These are phyloP conservation scores for Cavia aperea DNA, from an alignment of 2,113 vertebrate species.

Conservation along the genomic window DNA sequence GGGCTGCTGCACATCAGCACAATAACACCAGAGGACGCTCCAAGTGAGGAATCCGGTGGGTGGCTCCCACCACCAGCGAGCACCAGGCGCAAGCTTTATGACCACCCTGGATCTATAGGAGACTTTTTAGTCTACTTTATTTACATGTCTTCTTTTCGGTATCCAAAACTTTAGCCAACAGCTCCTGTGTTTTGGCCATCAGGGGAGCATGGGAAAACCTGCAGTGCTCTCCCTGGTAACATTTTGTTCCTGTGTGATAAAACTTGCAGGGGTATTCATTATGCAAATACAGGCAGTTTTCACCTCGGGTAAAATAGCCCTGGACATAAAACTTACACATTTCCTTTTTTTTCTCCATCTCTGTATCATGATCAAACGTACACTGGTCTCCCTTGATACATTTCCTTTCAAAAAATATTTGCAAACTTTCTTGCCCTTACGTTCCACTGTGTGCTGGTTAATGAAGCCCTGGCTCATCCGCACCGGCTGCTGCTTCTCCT, in stretches of 20 bases:
- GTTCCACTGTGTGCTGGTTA: constrained; percentile 94
- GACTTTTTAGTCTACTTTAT: constrained; percentile 36
- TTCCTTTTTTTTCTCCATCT: constrained; percentile 66
- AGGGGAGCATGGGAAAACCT: constrained; percentile 95
- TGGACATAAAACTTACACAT: constrained; percentile 70
- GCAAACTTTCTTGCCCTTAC: constrained; percentile 94
- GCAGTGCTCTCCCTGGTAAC: constrained; percentile 96
- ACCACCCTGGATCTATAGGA: constrained; percentile 5
- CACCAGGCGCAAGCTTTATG: neutral
- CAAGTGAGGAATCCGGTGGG: neutral
- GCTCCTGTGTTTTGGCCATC: constrained; percentile 89
- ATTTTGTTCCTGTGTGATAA: constrained; percentile 96
- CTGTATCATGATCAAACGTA: constrained; percentile 65
- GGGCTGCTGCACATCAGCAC: neutral
- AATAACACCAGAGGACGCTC: neutral
- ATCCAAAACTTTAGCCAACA: constrained; percentile 85
- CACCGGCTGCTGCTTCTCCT: constrained; percentile 84
- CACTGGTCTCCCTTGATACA: constrained; percentile 86
- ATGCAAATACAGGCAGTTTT: constrained; percentile 64
- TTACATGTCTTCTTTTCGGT: constrained; percentile 60
- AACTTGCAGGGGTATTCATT: constrained; percentile 99
- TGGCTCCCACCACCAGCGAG: constrained; percentile 8
- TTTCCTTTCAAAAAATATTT: constrained; percentile 97
- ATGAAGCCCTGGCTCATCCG: constrained; percentile 98
- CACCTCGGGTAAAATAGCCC: constrained; percentile 66